phyloP scores from a whole-genome alignment of 2,797 vertebrate species.

The Hozukius guyotensis region DNA sequence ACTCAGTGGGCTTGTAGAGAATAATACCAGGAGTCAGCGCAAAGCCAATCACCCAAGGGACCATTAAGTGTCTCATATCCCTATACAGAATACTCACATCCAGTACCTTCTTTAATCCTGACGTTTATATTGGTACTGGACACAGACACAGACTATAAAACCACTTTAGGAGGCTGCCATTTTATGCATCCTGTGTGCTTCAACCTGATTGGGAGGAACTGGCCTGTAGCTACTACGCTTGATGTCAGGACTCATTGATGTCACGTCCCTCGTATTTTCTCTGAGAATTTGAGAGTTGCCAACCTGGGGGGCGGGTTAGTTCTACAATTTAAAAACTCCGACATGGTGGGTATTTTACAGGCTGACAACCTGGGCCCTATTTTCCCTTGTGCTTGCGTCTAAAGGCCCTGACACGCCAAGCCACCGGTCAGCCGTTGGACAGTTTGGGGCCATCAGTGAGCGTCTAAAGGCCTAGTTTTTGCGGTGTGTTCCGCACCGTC shows the following conservation, averaged over 20 bases:
- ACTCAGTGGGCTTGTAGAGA: not conserved
- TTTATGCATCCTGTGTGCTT: not conserved
- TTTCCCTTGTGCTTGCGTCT: no score
- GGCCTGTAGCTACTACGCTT: not conserved
- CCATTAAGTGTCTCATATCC: not conserved
- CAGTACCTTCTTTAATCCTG: not conserved
- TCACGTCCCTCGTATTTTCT: no score
- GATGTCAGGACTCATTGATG: no score
- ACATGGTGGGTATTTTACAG: not conserved
- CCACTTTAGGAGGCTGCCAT: not conserved
- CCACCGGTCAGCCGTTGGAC: no score
- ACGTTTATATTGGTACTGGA: not conserved
- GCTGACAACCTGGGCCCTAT: not conserved
- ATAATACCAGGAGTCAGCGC: not conserved
- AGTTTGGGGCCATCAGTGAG: no score
- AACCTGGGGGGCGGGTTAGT: no score
- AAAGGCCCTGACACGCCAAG: no score
- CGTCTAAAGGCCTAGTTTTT: no score
- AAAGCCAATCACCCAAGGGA: not conserved
- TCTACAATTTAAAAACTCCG: no score
- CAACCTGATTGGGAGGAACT: not conserved
- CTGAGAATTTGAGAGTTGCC: no score
- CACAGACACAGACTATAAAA: not conserved
- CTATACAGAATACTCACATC: not conserved
- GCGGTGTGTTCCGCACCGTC: fast-evolving